A percentile compares a stretch with the other conserved stretches of the same genome.
Conservation (phyloP, 2,113 vertebrate genomes). For the Halichoeres trimaculatus region DNA sequence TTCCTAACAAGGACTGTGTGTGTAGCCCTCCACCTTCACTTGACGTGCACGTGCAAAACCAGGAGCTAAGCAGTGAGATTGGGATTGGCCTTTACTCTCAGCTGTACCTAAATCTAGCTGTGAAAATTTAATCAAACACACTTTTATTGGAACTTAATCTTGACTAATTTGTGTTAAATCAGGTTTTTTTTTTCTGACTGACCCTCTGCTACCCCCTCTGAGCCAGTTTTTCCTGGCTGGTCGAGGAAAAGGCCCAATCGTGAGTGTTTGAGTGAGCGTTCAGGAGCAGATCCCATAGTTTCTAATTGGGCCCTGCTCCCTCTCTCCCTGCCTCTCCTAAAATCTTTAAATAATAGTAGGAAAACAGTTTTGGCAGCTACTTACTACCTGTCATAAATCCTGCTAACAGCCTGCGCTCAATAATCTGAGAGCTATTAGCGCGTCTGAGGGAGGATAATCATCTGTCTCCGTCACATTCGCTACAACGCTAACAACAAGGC, state of each 20-base stretch:
- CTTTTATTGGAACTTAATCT: too few relatives aligned
- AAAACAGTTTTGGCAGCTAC: conserved; percentile 33
- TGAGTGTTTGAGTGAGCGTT: background rate
- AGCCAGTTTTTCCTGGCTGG: background rate
- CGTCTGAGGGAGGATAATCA: conserved; percentile 56
- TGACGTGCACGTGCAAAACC: too few relatives aligned
- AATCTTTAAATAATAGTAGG: conserved; percentile 11
- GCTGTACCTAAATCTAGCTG: too few relatives aligned
- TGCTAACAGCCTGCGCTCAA: conserved; percentile 48
- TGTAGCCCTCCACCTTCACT: too few relatives aligned
- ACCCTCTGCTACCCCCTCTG: background rate
- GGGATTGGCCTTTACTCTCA: too few relatives aligned
- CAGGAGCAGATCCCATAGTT: background rate
- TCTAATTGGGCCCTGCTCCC: background rate
- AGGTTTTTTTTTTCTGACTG: background rate
- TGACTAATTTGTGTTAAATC: background rate
- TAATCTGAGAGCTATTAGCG: conserved; percentile 51
- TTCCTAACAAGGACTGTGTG: too few relatives aligned
- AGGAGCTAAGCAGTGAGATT: too few relatives aligned
- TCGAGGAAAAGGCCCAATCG: too few relatives aligned
- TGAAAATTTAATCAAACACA: too few relatives aligned
- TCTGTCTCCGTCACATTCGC: conserved; percentile 55
- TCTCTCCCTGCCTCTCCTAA: background rate
- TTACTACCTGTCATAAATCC: conserved; percentile 43
- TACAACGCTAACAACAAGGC: conserved; percentile 62